Percentiles rank a stretch among this genome's conserved stretches.
phyloP scores from a whole-genome alignment of 2,113 vertebrate species.

The Dermatemys mawii region DNA sequence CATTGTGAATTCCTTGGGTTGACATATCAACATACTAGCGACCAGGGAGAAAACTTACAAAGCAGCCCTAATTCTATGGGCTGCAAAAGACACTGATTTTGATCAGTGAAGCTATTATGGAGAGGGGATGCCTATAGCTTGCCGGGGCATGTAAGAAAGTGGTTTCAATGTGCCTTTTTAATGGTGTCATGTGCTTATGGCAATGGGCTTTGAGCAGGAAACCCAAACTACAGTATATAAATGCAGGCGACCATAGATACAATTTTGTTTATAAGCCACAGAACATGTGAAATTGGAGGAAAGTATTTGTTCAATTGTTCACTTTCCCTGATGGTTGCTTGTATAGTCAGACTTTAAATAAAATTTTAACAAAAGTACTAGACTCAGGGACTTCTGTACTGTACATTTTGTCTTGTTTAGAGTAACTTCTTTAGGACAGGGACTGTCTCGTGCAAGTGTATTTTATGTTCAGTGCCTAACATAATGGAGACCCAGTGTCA shows the following conservation, averaged over 20 bases:
- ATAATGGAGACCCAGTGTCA: constrained; percentile 9
- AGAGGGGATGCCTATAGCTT: constrained; percentile 13
- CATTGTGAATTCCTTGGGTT: too few species aligned
- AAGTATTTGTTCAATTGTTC: constrained; percentile 41
- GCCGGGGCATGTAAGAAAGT: constrained; percentile 40
- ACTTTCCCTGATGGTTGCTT: not conserved
- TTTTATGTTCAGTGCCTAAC: constrained; percentile 38
- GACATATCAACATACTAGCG: constrained; percentile 42
- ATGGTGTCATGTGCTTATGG: not conserved
- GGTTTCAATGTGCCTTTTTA: not conserved
- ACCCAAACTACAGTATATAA: not conserved
- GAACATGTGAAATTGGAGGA: constrained; percentile 19
- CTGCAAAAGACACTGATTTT: constrained; percentile 39
- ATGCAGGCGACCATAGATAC: constrained; percentile 11
- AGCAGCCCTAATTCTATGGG: constrained; percentile 6
- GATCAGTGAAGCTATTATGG: constrained; percentile 35
- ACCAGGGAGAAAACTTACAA: constrained; percentile 62
- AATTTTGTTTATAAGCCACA: constrained; percentile 40
- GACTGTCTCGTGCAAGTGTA: constrained; percentile 31
- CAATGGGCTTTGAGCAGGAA: not conserved
- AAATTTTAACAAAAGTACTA: not conserved
- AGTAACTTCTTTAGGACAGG: constrained; percentile 3
- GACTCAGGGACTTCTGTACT: accelerated
- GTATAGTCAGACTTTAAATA: not conserved
- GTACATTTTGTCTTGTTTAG: not conserved